These are phyloP conservation scores for Bilobella aurantiaca DNA, from an alignment of 1,140 invertebrate species.

Conservation along the genomic window DNA sequence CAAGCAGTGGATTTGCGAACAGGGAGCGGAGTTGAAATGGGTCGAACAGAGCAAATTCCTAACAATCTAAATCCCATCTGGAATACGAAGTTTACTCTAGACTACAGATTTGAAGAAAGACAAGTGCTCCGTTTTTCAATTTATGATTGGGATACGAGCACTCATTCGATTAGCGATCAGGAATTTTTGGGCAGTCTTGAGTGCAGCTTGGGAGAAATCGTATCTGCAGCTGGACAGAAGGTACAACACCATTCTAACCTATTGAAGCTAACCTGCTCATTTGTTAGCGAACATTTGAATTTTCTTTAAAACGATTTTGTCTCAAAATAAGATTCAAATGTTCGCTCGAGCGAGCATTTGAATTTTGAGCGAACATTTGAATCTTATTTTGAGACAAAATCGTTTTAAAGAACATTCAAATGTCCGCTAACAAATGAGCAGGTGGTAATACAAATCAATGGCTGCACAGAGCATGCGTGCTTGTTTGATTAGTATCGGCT, in stretches of 20 bases:
- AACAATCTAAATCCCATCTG: constrained; percentile 48
- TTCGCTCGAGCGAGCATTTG: too few relatives aligned
- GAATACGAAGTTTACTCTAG: constrained; percentile 45
- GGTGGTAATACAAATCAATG: too few relatives aligned
- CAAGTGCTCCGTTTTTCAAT: constrained; percentile 38
- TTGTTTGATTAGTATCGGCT: too few relatives aligned
- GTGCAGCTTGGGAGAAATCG: constrained; percentile 32
- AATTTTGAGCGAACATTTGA: too few relatives aligned
- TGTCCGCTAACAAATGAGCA: too few relatives aligned
- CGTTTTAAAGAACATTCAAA: too few relatives aligned
- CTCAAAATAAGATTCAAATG: too few relatives aligned
- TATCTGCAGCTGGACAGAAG: constrained; percentile 34
- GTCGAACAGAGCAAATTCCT: constrained; percentile 46
- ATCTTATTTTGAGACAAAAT: too few relatives aligned
- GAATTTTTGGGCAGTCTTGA: constrained; percentile 46
- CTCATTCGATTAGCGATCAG: constrained; percentile 36
- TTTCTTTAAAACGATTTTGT: too few relatives aligned
- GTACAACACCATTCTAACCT: constrained; percentile 29
- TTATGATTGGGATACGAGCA: constrained; percentile 37
- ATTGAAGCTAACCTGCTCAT: too few relatives aligned
- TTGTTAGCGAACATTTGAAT: too few relatives aligned
- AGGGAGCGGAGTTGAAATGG: constrained; percentile 38
- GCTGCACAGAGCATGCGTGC: too few relatives aligned
- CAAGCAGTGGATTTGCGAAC: constrained; percentile 25
- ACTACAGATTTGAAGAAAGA: constrained; percentile 48